Percentiles rank a stretch among this genome's conserved stretches.
Evolutionary conservation across 92 coral and sea anemone species (phyloP).

Genomic region (Epizoanthus ramosus): DNA sequence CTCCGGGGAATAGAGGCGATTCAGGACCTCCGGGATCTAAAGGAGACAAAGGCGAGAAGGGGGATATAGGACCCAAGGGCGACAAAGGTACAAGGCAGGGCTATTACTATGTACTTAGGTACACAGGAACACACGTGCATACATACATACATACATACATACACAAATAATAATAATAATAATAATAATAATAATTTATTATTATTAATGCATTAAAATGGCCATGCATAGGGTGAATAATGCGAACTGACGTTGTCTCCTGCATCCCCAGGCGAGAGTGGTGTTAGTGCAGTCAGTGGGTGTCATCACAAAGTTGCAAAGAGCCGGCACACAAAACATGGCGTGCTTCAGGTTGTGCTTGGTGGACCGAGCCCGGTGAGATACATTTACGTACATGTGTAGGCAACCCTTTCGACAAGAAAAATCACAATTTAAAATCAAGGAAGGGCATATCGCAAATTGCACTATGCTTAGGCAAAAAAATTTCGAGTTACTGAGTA

Average conservation of each 20-base stretch:
- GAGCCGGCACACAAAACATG: not conserved
- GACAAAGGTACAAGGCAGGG: conserved; percentile 22
- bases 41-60: conserved; percentile 35
- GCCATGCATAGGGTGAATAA: no score
- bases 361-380: conserved; percentile 17
- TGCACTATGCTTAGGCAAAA: no score
- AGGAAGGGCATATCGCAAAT: no score
- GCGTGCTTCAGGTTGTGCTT: conserved; percentile 1
- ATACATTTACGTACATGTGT: not conserved
- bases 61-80: conserved; percentile 30
- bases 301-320: conserved; percentile 27
- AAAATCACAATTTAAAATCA: no score
- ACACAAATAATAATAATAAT: no score
- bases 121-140: not conserved
- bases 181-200: no score
- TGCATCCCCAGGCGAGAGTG: not conserved
- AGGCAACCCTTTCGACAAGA: no score
- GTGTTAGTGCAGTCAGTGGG: not conserved
- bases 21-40: not conserved
- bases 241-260: not conserved
- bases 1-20: not conserved
- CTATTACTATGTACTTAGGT: not conserved
- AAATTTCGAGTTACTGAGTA: no score
- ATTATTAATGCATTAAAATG: no score
- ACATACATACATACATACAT: no score